Evolutionary conservation across 2,888 invertebrate genomes (phyloP).

Genomic region (Prostheceraeus crozeri): DNA sequence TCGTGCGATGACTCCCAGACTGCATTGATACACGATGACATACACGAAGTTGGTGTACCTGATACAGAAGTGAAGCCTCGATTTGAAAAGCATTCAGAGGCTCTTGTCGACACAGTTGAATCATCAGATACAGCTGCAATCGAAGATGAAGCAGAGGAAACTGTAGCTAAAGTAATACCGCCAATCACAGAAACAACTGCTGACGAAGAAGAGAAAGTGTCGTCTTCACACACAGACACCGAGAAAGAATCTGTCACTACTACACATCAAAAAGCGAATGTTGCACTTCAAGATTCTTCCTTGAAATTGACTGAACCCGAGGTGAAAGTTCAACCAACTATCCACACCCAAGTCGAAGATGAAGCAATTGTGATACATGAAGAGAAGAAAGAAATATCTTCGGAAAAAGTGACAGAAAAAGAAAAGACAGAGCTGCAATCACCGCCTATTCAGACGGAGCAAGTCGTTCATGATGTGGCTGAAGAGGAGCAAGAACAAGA

Average conservation of each 20-base stretch:
- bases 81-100: too few species aligned
- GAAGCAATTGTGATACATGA: too few species aligned
- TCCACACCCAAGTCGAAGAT: neutral
- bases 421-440: neutral
- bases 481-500: neutral
- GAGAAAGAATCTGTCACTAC: neutral
- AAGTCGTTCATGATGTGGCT: neutral
- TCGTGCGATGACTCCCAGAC: too few species aligned
- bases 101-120: too few species aligned
- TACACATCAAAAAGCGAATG: too few species aligned
- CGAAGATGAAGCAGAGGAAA: neutral
- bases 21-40: too few species aligned
- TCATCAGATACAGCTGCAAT: neutral
- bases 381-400: neutral
- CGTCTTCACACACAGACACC: neutral
- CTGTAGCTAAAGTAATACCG: neutral
- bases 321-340: too few species aligned
- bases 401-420: neutral
- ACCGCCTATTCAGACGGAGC: too few species aligned
- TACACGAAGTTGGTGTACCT: too few species aligned
- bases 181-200: neutral
- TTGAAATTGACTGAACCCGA: too few species aligned
- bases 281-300: too few species aligned
- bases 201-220: neutral
- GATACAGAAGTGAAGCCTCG: too few species aligned